Conservation (phyloP, 2,797 vertebrate species). For the Ciconia nigra region DNA sequence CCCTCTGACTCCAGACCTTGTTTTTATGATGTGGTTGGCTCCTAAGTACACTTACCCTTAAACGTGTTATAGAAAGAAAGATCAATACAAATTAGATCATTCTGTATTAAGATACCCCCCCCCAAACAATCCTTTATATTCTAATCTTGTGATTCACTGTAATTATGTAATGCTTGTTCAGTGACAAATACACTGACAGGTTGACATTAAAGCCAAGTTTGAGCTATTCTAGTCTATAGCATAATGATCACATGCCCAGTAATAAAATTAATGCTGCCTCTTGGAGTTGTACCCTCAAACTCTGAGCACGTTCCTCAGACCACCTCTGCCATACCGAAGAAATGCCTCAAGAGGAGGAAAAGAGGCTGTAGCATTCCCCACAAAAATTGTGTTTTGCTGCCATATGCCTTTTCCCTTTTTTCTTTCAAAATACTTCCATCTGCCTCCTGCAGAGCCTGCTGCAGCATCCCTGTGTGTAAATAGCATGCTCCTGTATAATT, state of each 20-base stretch:
- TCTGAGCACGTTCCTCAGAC: not conserved
- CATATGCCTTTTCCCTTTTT: not conserved
- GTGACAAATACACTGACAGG: conserved; percentile 34
- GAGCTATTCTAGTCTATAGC: conserved; percentile 43
- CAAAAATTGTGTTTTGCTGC: not conserved
- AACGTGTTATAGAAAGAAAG: conserved; percentile 46
- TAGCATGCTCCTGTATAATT: conserved; percentile 64
- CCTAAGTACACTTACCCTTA: conserved; percentile 8
- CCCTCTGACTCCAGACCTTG: not conserved
- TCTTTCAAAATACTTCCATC: conserved; percentile 45
- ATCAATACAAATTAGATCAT: conserved; percentile 57
- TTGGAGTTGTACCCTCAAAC: conserved; percentile 8
- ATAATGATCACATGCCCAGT: conserved; percentile 14
- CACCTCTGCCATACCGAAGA: not conserved
- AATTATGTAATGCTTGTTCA: conserved; percentile 59
- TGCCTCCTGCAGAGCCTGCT: conserved; percentile 38
- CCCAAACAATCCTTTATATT: not conserved
- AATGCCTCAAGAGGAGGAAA: not conserved
- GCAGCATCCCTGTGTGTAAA: conserved; percentile 52
- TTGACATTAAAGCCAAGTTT: conserved; percentile 58
- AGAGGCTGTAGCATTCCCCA: not conserved
- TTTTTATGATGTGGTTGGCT: conserved; percentile 40
- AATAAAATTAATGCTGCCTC: conserved; percentile 33
- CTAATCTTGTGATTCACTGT: conserved; percentile 51
- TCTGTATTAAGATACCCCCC: conserved; percentile 29